Percentiles rank a stretch among this genome's conserved stretches.
Conservation (phyloP, 92 coral and sea anemone species). For the Parazoanthus swiftii region DNA sequence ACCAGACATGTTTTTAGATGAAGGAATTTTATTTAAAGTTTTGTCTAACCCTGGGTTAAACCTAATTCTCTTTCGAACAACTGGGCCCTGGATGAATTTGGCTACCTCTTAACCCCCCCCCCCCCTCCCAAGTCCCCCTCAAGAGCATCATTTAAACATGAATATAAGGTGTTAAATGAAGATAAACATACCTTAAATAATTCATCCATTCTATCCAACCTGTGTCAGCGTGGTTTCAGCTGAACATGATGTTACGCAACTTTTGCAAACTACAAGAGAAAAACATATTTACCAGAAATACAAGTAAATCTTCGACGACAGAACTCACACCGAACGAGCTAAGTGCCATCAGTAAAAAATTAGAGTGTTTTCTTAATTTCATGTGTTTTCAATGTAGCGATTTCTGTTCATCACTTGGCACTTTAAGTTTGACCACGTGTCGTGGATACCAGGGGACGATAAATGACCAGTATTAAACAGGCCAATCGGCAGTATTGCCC, state of each 20-base stretch:
- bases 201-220: no score
- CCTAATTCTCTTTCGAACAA: no score
- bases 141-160: no score
- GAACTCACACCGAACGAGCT: background rate
- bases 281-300: no score
- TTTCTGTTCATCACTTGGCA: slow-evolving; percentile 45
- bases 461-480: background rate
- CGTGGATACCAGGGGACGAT: background rate
- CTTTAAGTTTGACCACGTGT: background rate
- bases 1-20: no score
- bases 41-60: no score
- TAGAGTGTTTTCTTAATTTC: slow-evolving; percentile 33
- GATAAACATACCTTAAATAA: no score
- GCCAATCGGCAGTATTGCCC: background rate
- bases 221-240: background rate
- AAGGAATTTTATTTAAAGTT: no score
- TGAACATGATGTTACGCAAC: background rate
- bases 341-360: slow-evolving; percentile 40
- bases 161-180: no score
- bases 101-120: no score
- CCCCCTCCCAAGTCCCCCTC: no score
- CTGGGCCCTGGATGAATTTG: no score
- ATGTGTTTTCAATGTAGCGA: slow-evolving; percentile 33
- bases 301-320: background rate
- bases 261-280: background rate